Percentiles rank a stretch among this genome's conserved stretches.
Conservation (phyloP, 2,113 vertebrate genomes). For the Ciconia maguari region DNA sequence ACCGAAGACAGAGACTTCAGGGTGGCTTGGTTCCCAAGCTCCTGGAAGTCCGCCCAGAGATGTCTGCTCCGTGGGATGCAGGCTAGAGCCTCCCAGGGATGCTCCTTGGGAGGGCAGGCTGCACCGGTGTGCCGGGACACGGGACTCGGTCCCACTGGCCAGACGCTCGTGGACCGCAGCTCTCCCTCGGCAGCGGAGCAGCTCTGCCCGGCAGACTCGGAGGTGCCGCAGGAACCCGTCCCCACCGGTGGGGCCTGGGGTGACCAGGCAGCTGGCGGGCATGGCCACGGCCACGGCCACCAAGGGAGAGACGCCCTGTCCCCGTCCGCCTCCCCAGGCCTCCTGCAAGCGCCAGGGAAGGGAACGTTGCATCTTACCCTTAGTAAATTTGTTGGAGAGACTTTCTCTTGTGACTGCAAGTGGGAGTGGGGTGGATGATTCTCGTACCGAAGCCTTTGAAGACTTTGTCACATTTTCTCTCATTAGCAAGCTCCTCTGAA, state of each 20-base stretch:
- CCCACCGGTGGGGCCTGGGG: not conserved
- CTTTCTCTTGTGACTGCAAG: not conserved
- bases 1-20: not conserved
- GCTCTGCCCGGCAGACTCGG: not conserved
- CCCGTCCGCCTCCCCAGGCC: not conserved
- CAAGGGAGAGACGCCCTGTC: accelerated
- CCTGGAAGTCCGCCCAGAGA: not conserved
- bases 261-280: too few relatives aligned
- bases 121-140: accelerated
- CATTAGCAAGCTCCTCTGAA: not conserved
- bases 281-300: accelerated
- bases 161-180: accelerated
- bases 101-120: not conserved
- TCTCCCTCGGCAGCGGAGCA: not conserved
- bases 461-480: not conserved
- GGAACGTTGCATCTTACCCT: accelerated
- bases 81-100: not conserved
- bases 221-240: accelerated
- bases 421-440: accelerated
- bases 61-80: not conserved
- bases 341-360: not conserved
- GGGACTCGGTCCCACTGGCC: not conserved
- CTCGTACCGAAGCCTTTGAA: not conserved
- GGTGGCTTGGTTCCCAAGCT: not conserved
- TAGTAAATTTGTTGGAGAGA: not conserved